These are phyloP conservation scores for Ptiloglossa arizonensis DNA, from an alignment of 1,140 invertebrate species.

Conservation along the genomic window DNA sequence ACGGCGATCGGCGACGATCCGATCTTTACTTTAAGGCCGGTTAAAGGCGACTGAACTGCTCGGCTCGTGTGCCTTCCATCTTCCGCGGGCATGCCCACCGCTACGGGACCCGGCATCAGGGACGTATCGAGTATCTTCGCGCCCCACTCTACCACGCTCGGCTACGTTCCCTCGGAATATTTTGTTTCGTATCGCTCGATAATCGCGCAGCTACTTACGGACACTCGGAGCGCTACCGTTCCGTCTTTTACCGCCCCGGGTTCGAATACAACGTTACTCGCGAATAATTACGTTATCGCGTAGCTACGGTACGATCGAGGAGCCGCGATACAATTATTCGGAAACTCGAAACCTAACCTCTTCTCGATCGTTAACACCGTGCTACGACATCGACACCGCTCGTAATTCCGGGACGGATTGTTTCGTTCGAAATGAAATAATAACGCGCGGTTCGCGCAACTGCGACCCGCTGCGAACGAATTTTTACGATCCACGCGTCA, in stretches of 20 bases:
- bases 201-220: conserved; percentile 23
- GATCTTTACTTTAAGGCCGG: conserved; percentile 55
- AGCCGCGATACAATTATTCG: not conserved
- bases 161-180: not conserved
- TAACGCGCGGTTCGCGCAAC: no score
- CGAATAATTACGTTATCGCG: conserved; percentile 31
- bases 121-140: not conserved
- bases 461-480: no score
- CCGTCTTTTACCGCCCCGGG: not conserved
- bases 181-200: conserved; percentile 28
- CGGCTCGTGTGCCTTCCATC: conserved; percentile 50
- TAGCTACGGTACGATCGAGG: not conserved
- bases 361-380: no score
- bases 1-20: conserved; percentile 45
- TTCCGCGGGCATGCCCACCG: conserved; percentile 51
- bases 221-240: not conserved
- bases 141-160: not conserved
- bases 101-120: conserved; percentile 43
- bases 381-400: no score
- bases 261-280: not conserved
- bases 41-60: conserved; percentile 56
- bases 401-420: no score
- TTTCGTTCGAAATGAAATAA: no score
- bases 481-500: no score
- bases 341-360: no score